phyloP scores from a whole-genome alignment of 2,888 invertebrate genomes.

The Mamestra brassicae region DNA sequence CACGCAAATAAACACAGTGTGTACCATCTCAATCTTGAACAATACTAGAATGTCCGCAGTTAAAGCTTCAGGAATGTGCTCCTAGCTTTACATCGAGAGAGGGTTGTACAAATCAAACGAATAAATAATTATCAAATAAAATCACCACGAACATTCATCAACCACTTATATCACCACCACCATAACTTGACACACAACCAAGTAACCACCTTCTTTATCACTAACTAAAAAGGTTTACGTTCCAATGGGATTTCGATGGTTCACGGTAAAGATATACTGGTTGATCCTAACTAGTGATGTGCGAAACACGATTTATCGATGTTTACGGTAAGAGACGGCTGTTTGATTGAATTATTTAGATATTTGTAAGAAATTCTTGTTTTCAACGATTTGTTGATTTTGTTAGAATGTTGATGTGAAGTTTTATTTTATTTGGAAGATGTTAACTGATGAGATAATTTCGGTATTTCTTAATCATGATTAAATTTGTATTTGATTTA shows the following conservation, averaged over 20 bases:
- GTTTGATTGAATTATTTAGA: slow-evolving; percentile 58
- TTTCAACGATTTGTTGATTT: slow-evolving; percentile 38
- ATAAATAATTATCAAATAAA: slow-evolving; percentile 88
- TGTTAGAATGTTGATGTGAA: slow-evolving; percentile 29
- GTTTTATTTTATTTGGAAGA: slow-evolving; percentile 36
- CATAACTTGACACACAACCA: slow-evolving; percentile 29
- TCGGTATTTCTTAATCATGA: slow-evolving; percentile 6
- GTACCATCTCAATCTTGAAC: slow-evolving; percentile 31
- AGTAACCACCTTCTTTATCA: not conserved
- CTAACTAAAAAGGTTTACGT: slow-evolving; percentile 27
- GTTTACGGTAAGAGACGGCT: slow-evolving; percentile 41
- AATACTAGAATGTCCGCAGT: slow-evolving; percentile 31
- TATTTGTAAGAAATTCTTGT: slow-evolving; percentile 38
- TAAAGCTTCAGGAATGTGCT: slow-evolving; percentile 52
- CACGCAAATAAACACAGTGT: slow-evolving; percentile 27
- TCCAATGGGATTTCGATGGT: slow-evolving; percentile 1
- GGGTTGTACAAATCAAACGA: slow-evolving; percentile 80
- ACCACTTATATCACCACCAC: slow-evolving; percentile 76
- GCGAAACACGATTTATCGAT: slow-evolving; percentile 62
- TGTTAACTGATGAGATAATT: slow-evolving; percentile 32
- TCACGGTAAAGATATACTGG: slow-evolving; percentile 27
- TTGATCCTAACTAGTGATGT: slow-evolving; percentile 53
- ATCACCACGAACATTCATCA: slow-evolving; percentile 84
- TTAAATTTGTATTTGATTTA: slow-evolving; percentile 13
- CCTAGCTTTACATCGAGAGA: slow-evolving; percentile 43